These are phyloP conservation scores for Drosophila suboccidentalis DNA, from an alignment of 2,888 invertebrate species.

Conservation along the genomic window DNA sequence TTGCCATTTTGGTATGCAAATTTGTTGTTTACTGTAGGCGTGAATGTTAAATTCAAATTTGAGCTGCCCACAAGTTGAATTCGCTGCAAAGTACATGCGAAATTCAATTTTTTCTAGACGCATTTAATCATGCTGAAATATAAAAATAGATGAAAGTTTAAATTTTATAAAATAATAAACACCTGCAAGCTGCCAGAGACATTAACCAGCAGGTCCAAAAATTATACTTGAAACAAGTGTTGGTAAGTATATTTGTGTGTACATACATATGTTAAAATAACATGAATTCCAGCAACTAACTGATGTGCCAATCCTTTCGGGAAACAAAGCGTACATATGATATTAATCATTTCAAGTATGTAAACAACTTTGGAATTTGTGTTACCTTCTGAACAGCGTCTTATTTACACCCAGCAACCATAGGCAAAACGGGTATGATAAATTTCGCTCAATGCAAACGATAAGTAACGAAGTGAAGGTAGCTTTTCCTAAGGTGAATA, in stretches of 20 bases:
- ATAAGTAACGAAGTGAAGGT: no score
- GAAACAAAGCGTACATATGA: constrained; percentile 4
- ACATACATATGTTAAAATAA: constrained; percentile 5
- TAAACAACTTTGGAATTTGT: constrained; percentile 23
- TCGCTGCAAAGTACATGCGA: background rate
- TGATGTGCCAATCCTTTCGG: constrained; percentile 27
- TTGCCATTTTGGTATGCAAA: constrained; percentile 66
- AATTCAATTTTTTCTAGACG: background rate
- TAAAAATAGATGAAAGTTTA: constrained; percentile 30
- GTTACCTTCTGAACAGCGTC: background rate
- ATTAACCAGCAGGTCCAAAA: constrained; percentile 34
- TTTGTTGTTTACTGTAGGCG: constrained; percentile 39
- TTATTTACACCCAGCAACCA: background rate
- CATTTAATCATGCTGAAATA: constrained; percentile 21
- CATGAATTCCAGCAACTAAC: constrained; percentile 15
- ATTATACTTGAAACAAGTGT: constrained; percentile 16
- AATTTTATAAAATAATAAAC: constrained; percentile 35
- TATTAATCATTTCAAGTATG: constrained; percentile 18
- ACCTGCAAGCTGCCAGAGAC: constrained; percentile 43
- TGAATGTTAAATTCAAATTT: constrained; percentile 39
- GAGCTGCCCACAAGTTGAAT: constrained; percentile 45
- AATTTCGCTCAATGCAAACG: no score
- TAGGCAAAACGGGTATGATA: background rate
- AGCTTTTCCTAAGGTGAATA: no score
- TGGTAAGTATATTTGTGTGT: constrained; percentile 2